phyloP scores from a whole-genome alignment of 2,113 vertebrate species.

The Leuciscus idus region DNA sequence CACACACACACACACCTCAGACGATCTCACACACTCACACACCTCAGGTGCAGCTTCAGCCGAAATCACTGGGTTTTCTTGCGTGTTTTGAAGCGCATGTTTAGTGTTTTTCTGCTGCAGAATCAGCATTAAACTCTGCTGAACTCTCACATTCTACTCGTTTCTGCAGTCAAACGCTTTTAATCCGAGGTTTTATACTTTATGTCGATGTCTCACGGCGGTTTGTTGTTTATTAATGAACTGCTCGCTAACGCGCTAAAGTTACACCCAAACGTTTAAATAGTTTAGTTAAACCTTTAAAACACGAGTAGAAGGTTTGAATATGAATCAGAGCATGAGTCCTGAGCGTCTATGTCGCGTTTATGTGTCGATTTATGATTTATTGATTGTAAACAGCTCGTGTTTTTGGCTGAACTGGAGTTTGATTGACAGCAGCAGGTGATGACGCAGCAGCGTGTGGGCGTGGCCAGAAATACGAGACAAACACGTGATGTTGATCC shows the following conservation, averaged over 20 bases:
- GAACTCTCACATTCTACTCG: not conserved
- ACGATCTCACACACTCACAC: too few species aligned
- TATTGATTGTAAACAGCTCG: not conserved
- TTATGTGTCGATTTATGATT: not conserved
- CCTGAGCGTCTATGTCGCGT: not conserved
- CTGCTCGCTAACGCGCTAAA: not conserved
- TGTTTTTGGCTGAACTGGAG: not conserved
- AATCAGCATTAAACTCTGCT: too few species aligned
- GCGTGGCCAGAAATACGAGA: not conserved
- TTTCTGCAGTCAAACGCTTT: not conserved
- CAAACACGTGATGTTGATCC: not conserved
- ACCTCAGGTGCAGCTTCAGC: too few species aligned
- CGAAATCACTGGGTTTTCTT: too few species aligned
- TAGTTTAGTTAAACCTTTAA: not conserved
- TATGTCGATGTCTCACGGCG: not conserved
- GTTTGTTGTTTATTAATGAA: not conserved
- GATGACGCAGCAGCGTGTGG: not conserved
- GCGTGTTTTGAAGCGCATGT: too few species aligned
- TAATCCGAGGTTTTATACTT: not conserved
- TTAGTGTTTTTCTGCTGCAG: too few species aligned
- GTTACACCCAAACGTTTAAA: not conserved
- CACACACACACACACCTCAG: too few species aligned
- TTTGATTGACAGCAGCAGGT: slow-evolving; percentile 17
- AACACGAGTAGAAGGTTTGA: not conserved
- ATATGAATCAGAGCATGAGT: not conserved